A percentile compares a stretch with the other conserved stretches of the same genome.
Conservation (phyloP, 2,113 vertebrate genomes). For the Nibea albiflora region DNA sequence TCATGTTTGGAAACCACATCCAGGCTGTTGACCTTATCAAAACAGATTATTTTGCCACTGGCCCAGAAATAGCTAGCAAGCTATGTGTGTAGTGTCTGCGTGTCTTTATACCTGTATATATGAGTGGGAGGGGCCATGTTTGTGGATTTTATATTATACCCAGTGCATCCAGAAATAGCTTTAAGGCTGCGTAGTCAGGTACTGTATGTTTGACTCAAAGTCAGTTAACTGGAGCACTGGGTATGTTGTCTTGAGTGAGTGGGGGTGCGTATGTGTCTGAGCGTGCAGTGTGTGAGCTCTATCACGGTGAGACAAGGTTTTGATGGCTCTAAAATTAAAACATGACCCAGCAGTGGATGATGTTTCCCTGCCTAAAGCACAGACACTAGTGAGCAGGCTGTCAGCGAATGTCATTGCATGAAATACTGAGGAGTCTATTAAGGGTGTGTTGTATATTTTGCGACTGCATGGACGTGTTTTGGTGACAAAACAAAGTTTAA, state of each 20-base stretch:
- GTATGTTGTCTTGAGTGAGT: background rate
- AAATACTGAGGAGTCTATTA: constrained; percentile 32
- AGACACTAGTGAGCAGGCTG: constrained; percentile 50
- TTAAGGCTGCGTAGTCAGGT: constrained; percentile 43
- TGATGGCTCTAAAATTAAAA: constrained; percentile 74
- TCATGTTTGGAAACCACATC: constrained; percentile 61
- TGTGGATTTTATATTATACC: constrained; percentile 31
- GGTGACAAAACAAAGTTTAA: too few relatives aligned
- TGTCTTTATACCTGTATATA: constrained; percentile 39
- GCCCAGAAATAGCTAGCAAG: constrained; percentile 62
- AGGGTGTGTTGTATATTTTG: constrained; percentile 16
- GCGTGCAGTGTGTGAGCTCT: background rate
- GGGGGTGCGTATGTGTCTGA: constrained; percentile 12
- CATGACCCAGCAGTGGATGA: constrained; percentile 61
- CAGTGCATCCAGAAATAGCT: constrained; percentile 51
- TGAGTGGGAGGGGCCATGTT: background rate
- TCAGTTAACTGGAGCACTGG: constrained; percentile 35
- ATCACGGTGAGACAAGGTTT: constrained; percentile 28
- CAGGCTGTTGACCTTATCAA: constrained; percentile 71
- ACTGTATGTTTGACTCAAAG: constrained; percentile 46
- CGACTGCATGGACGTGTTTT: background rate
- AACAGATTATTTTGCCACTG: constrained; percentile 62
- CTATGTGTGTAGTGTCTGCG: constrained; percentile 49
- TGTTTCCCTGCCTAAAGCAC: constrained; percentile 65
- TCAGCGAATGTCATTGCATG: constrained; percentile 56